Evolutionary conservation across 1,140 invertebrate species (phyloP).

Genomic region (Coenobita brevimanus): DNA sequence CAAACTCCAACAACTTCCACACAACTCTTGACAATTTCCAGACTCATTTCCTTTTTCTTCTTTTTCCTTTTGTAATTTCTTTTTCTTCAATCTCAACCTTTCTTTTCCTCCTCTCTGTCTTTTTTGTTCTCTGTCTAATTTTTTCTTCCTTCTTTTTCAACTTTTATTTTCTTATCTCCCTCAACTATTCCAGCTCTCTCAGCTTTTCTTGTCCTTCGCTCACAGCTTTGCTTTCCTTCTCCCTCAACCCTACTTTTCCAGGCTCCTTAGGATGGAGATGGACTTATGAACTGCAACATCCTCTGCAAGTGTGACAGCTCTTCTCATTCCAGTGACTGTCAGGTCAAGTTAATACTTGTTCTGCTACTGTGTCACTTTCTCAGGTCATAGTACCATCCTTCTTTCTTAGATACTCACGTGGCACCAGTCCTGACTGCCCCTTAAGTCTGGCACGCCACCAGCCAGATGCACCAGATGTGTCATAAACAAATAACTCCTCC

Average conservation of each 20-base stretch:
- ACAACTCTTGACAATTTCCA: background rate
- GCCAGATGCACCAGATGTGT: background rate
- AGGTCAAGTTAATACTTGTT: too few species aligned
- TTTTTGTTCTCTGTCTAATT: too few species aligned
- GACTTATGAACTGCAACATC: too few species aligned
- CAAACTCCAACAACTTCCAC: background rate
- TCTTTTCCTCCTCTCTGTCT: background rate
- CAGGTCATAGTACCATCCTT: background rate
- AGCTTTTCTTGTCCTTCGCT: background rate
- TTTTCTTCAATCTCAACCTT: background rate
- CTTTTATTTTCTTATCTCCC: background rate
- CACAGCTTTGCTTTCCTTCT: background rate
- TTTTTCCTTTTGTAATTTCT: background rate
- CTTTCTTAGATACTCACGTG: constrained; percentile 45
- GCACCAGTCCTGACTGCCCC: constrained; percentile 30
- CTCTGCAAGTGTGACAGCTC: too few species aligned
- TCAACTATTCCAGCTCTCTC: background rate
- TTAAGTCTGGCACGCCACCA: constrained; percentile 39
- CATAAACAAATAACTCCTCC: constrained; percentile 32
- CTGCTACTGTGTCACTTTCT: too few species aligned
- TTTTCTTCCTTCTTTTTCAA: background rate
- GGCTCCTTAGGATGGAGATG: too few species aligned
- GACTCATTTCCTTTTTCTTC: background rate
- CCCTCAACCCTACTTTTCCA: too few species aligned
- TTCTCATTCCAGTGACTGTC: too few species aligned